A percentile compares a stretch with the other conserved stretches of the same genome.
These are phyloP conservation scores for Emmelina monodactyla DNA, from an alignment of 2,888 invertebrate species.

Conservation along the genomic window DNA sequence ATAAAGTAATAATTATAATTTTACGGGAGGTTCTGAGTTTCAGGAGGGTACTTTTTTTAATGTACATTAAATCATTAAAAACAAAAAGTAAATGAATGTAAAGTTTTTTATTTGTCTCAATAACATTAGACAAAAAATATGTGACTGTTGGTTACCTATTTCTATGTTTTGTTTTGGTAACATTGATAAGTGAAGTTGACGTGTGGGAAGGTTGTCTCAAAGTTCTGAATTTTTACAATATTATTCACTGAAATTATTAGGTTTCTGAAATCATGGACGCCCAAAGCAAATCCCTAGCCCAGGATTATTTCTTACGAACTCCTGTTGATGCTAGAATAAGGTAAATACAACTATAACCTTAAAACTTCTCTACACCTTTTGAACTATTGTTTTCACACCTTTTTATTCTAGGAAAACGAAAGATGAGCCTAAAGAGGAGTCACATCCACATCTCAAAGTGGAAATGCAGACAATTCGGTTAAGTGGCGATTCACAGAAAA, in stretches of 20 bases:
- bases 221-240: constrained; percentile 1
- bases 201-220: too few relatives aligned
- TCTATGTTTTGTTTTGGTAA: too few relatives aligned
- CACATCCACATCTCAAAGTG: constrained; percentile 68
- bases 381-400: constrained; percentile 2
- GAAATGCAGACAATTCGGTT: constrained; percentile 78
- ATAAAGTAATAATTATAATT: too few relatives aligned
- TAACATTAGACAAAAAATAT: too few relatives aligned
- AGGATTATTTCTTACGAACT: constrained; percentile 71
- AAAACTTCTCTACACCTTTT: constrained; percentile 2
- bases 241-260: neutral
- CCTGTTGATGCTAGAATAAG: constrained; percentile 69
- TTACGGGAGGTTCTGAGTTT: too few relatives aligned
- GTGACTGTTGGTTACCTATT: too few relatives aligned
- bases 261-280: constrained; percentile 55
- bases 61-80: too few relatives aligned
- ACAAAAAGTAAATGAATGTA: too few relatives aligned
- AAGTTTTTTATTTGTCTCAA: too few relatives aligned
- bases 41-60: too few relatives aligned
- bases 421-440: constrained; percentile 51
- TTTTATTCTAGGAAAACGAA: constrained; percentile 42
- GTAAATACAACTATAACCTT: constrained; percentile 31
- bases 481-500: constrained; percentile 73
- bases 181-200: too few relatives aligned
- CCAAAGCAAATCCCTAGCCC: constrained; percentile 62